Conservation (phyloP, 2,797 vertebrate genomes). For the Muraenolepis orangiensis region DNA sequence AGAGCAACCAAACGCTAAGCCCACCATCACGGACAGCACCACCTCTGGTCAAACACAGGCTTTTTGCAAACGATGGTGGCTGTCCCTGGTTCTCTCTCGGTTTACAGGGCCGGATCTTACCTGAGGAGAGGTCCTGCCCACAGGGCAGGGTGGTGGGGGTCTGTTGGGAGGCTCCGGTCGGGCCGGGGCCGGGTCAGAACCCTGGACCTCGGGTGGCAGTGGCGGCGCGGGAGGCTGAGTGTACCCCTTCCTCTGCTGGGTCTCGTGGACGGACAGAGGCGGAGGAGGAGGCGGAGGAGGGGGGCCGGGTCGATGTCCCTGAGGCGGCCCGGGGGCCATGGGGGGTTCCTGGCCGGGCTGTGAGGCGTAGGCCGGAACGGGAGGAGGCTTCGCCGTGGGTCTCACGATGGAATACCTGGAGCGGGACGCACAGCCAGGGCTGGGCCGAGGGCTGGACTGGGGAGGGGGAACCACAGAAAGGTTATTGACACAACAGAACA, state of each 20-base stretch:
- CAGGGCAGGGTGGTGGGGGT: conserved; percentile 85
- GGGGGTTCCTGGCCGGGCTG: conserved; percentile 42
- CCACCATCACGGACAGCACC: neutral
- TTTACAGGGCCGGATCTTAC: conserved; percentile 53
- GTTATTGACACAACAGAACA: too few species aligned
- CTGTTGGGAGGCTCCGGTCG: conserved; percentile 79
- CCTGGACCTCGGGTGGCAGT: conserved; percentile 19
- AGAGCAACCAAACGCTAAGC: neutral
- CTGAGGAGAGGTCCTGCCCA: conserved; percentile 59
- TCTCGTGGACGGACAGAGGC: neutral
- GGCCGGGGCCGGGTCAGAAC: conserved; percentile 13
- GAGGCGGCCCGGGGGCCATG: conserved; percentile 55
- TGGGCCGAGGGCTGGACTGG: conserved; percentile 38
- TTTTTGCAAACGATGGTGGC: too few species aligned
- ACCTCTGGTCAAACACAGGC: neutral
- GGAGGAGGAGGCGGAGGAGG: conserved; percentile 5
- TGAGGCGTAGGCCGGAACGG: conserved; percentile 47
- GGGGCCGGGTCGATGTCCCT: conserved; percentile 1
- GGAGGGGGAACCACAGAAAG: too few species aligned
- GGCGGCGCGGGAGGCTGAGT: conserved; percentile 42
- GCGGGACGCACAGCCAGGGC: conserved; percentile 46
- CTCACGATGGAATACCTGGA: conserved; percentile 47
- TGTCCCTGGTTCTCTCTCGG: too few species aligned
- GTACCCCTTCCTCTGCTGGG: conserved; percentile 11
- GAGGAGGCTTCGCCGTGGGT: conserved; percentile 67